Evolutionary conservation across 2,888 invertebrate species (phyloP), one percentile per base, ranked within the genome.

Genomic region (Ametastegia equiseti): DNA sequence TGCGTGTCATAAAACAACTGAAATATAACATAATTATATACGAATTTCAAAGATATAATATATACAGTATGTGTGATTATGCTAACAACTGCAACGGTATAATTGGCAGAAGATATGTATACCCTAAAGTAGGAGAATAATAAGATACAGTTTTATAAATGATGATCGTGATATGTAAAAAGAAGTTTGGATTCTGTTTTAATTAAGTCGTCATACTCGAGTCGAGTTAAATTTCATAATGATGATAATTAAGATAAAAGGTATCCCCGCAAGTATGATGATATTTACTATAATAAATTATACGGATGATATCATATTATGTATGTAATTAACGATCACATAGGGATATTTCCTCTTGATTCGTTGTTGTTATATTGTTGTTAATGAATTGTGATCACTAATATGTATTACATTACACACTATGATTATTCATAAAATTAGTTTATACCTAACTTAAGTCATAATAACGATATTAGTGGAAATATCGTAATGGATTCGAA

Each of bases 121-220:
- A n/a, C n/a, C n/a, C n/a, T n/a, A n/a, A n/a, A n/a, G n/a, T n/a
- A n/a, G n/a, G n/a, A n/a, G n/a, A 54, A 71, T 30, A 15, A 33
- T 50, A 39, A 73, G 71, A 65, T 79, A 67, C 69, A 80, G 45
- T 80, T 80, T 69, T 50, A 80, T 80, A 80, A 57, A 42, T 80
- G 57, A 80, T 30, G 57, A 80, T 30, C 45, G 78, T 78, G 45
- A 63, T 63, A 60, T 78, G 63, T 60, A 78, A 78, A 78, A 78
- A 78, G 60, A n/a, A 23, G 23, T 54, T 19, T 6, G 54, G 75
- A 75, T 54, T 36, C 27, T n/a, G 33, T 78, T 11, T 23, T 33
- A 33, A n/a, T 33, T 13, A 19, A 33, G 15, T 60, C 5, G 39
- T 23, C 6, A 36, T 75, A 75, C 50, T 54, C 36, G 50, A 33